These are phyloP conservation scores for Champsocephalus gunnari DNA, from an alignment of 2,797 vertebrate genomes.

Conservation along the genomic window DNA sequence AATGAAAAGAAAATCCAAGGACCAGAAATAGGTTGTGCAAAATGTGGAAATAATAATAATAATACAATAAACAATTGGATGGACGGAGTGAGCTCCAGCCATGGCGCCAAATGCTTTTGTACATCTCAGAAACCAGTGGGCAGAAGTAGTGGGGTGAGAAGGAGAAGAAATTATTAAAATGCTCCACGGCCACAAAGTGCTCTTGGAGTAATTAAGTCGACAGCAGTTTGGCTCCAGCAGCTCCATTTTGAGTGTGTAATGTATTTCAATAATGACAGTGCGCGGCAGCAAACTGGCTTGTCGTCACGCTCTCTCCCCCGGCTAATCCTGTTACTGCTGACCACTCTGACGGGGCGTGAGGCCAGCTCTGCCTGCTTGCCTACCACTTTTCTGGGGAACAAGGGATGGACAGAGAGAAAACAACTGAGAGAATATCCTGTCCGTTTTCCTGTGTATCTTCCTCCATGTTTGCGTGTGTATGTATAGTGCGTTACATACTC, in stretches of 20 bases:
- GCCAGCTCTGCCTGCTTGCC: constrained; percentile 51
- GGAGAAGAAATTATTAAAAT: constrained; percentile 71
- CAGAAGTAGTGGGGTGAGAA: constrained; percentile 42
- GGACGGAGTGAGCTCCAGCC: not conserved
- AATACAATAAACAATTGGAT: not conserved
- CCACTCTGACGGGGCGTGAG: constrained; percentile 65
- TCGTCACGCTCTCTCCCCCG: constrained; percentile 68
- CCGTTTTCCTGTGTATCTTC: constrained; percentile 36
- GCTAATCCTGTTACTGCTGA: constrained; percentile 79
- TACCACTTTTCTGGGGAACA: constrained; percentile 32
- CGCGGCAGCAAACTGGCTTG: constrained; percentile 66
- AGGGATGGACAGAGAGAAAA: constrained; percentile 27
- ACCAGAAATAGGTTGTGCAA: not conserved
- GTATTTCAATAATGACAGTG: constrained; percentile 78
- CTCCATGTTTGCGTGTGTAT: constrained; percentile 3
- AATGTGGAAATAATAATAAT: not conserved
- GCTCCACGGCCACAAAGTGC: constrained; percentile 69
- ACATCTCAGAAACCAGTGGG: constrained; percentile 30
- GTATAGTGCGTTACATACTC: not conserved
- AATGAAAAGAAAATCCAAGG: not conserved
- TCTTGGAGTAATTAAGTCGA: constrained; percentile 78
- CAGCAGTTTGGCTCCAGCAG: constrained; percentile 75
- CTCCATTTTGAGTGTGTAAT: constrained; percentile 76
- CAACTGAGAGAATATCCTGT: constrained; percentile 14
- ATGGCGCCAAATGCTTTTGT: constrained; percentile 24